Evolutionary conservation across 1,140 invertebrate genomes (phyloP).

Genomic region (Octopus bimaculoides): DNA sequence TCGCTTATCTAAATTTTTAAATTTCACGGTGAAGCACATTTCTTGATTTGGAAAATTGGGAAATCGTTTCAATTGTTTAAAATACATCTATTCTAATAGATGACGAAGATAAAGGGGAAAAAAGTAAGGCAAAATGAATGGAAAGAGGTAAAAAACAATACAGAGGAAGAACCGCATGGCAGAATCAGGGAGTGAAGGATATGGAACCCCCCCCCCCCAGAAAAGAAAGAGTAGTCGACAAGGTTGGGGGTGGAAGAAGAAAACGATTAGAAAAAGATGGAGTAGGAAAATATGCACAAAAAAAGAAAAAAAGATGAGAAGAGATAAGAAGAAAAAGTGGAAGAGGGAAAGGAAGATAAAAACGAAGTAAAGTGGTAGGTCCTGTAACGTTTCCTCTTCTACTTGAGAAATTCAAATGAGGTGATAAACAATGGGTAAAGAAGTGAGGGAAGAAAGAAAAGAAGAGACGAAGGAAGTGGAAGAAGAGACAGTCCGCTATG

Average conservation of each 20-base stretch:
- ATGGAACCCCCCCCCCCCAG: neutral
- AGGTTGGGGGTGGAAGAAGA: neutral
- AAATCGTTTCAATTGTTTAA: too few species aligned
- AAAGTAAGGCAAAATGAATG: neutral
- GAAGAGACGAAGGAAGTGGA: neutral
- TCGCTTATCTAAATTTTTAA: too few species aligned
- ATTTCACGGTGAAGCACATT: too few species aligned
- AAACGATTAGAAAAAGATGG: neutral
- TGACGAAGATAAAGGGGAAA: too few species aligned
- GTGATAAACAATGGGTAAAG: neutral
- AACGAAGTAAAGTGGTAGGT: neutral
- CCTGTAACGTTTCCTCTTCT: too few species aligned
- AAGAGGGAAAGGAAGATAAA: neutral
- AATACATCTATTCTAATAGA: too few species aligned
- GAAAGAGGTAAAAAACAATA: neutral
- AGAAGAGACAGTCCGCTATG: neutral
- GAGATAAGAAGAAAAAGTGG: neutral
- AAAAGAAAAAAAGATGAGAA: neutral
- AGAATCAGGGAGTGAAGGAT: neutral
- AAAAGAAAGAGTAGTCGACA: neutral
- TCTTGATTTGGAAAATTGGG: too few species aligned
- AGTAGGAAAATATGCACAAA: neutral
- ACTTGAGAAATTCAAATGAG: neutral
- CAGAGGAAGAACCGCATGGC: neutral
- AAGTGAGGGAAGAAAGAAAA: neutral